Evolutionary conservation across 37 sponge, comb jelly and placozoan genomes (phyloP), one percentile per base, ranked within the genome.

Genomic region (Ephydatia muelleri): DNA sequence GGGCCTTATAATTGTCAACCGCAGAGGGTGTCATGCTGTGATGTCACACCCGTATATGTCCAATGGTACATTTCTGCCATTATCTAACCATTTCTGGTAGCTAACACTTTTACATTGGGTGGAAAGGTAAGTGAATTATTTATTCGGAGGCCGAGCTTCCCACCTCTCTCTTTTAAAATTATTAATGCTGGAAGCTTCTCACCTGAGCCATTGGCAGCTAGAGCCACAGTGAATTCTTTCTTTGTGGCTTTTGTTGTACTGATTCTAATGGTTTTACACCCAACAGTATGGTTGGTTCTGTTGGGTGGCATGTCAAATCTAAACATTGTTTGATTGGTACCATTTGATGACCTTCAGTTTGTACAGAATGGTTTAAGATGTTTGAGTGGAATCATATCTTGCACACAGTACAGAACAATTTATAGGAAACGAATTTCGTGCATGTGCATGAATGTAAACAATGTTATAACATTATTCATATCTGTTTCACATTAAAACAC

Each of bases 151-250:
- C 83, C 83, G 36, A 83, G 49, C 27, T 33, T 19, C 37, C 83
- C 83, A 57, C 65, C 65, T 29, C 72, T 48, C 72, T 83, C 83
- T 33, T 83, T 83, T 38, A 83, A 74, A 21, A 83, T 65, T 33
- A 83, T 83, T 8, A 73, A 37, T 3, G 83, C 83, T 43, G 74
- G 72, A 49, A 83, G 65, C 34, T 83, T 83, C 40, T 49, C 57
- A n/a, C 83, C 75, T 32, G 74, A 22, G 21, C 75, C 83, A 14
- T 57, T 83, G 27, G 83, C 33, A 25, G 72, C 72, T 21, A 83
- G 75, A 32, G 83, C 83, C n/a, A 83, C 83, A 47, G 83, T 73
- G 29, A 83, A 83, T 35, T 75, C 83, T 40, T 74, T 83, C 75
- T 83, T 83, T n/a, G 73, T 75, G 28, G 75, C 75, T 27, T 36